Base-by-base conservation (phyloP, 2,888 invertebrate species). In the Ephialtes manifestator region DNA sequence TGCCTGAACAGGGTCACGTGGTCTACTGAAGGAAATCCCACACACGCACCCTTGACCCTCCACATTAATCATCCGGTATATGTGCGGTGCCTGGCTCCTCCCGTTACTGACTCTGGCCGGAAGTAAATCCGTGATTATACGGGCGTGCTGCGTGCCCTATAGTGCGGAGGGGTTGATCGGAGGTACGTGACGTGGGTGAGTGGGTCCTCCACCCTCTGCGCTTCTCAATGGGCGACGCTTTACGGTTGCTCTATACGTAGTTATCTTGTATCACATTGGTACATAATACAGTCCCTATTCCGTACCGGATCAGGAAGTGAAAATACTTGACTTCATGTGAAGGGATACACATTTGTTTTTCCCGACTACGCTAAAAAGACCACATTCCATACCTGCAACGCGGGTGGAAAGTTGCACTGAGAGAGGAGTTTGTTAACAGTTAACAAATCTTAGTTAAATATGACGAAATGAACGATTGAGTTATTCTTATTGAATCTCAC, bases 21-120 rank as follows among this genome's bases (percentile, higher is more conserved):
- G 65, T 18, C 43, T n/a, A 31, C 24, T 28, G 74, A 81, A 46
- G 81, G 65, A 70, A 75, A 70, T 63, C 65, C 68, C 43, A 48
- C 68, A 53, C 63, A 53, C 51, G 75, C 84, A 85, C 84, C 81
- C 84, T 85, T 85, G 84, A 85, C 84, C 84, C 81, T 82, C 24
- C 65, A 11, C 78, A 85, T 85, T 82, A 85, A 81, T 85, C 81
- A 85, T 85, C 60, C 78, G 39, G 70, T 63, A 43, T 67, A 43
- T 48, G 35, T 48, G 11, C 39, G 63, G 55, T 24, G 60, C 74
- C 55, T 18, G 84, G 51, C 71, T 48, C 63, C 46, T 51, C 35
- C 55, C 43, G 84, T 84, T 75, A 78, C 84, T 78, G 78, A 79
- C 78, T 85, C 77, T 15, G 67, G 35, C 68, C 68, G 70, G 84